Evolutionary conservation across 2,888 invertebrate genomes (phyloP).

Genomic region (Busseola fusca): DNA sequence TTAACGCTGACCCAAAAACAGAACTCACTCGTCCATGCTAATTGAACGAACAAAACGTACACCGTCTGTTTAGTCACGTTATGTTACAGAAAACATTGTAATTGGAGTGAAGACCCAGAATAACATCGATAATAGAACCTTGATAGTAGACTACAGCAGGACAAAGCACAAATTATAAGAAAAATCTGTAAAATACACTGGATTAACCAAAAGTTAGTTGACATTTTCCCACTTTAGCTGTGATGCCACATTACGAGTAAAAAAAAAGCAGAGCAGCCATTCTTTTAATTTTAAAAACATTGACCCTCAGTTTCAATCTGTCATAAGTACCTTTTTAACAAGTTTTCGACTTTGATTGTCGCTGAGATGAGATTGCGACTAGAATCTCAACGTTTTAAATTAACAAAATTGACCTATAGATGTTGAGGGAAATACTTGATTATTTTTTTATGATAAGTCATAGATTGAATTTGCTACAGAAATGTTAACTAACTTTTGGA

Average conservation of each 20-base stretch:
- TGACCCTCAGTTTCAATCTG: neutral
- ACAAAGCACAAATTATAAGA: neutral
- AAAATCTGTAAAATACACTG: neutral
- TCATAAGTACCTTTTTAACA: neutral
- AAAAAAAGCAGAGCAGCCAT: neutral
- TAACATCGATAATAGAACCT: neutral
- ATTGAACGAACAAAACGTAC: slow-evolving; percentile 27
- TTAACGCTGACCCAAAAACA: slow-evolving; percentile 57
- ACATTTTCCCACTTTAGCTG: too few relatives aligned
- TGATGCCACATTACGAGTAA: too few relatives aligned
- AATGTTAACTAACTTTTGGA: too few relatives aligned
- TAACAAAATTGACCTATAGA: neutral
- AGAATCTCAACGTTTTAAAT: neutral
- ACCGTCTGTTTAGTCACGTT: slow-evolving; percentile 10
- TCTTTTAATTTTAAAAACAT: neutral
- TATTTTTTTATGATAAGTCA: too few relatives aligned
- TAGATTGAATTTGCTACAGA: too few relatives aligned
- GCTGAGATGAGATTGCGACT: neutral
- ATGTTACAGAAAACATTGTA: slow-evolving; percentile 13
- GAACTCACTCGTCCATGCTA: slow-evolving; percentile 45
- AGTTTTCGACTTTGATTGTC: neutral
- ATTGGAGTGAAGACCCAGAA: slow-evolving; percentile 7
- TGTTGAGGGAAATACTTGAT: too few relatives aligned
- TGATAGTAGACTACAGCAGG: neutral
- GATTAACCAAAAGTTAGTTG: neutral